Conservation (phyloP, 2,113 vertebrate species). For the Recurvirostra avosetta region DNA sequence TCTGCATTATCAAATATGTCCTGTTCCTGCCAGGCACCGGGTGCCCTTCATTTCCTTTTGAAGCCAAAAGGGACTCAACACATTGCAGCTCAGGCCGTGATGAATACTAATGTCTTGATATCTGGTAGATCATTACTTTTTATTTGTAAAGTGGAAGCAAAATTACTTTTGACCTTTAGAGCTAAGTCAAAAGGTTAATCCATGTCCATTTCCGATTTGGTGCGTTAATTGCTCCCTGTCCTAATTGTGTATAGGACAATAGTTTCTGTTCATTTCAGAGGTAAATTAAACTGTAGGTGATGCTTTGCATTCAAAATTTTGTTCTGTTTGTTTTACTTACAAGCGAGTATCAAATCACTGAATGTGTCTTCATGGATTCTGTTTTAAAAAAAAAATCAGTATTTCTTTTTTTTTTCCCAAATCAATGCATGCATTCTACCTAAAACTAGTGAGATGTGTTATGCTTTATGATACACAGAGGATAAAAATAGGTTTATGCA, state of each 20-base stretch:
- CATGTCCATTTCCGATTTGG: conserved; percentile 22
- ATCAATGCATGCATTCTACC: not conserved
- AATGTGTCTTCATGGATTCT: not conserved
- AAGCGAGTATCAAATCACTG: not conserved
- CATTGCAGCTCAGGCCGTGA: not conserved
- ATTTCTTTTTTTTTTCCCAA: not conserved
- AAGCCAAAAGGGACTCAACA: not conserved
- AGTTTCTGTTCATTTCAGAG: conserved; percentile 12
- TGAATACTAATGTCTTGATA: conserved; percentile 31
- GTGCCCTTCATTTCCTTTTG: conserved; percentile 4
- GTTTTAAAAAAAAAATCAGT: not conserved
- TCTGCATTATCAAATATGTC: not conserved
- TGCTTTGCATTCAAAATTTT: conserved; percentile 9
- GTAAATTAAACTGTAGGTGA: not conserved
- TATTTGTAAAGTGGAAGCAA: conserved; percentile 22
- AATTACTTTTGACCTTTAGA: conserved; percentile 46
- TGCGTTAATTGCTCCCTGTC: conserved; percentile 16
- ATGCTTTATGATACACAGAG: not conserved
- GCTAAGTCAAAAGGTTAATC: conserved; percentile 33
- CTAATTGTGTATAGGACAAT: conserved; percentile 26
- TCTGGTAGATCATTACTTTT: conserved; percentile 34
- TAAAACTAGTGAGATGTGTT: not conserved
- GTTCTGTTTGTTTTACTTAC: not conserved
- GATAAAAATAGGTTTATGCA: not conserved
- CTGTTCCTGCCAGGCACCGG: not conserved